Evolutionary conservation across 1,140 invertebrate genomes (phyloP).

Genomic region (Drosophila insularis): DNA sequence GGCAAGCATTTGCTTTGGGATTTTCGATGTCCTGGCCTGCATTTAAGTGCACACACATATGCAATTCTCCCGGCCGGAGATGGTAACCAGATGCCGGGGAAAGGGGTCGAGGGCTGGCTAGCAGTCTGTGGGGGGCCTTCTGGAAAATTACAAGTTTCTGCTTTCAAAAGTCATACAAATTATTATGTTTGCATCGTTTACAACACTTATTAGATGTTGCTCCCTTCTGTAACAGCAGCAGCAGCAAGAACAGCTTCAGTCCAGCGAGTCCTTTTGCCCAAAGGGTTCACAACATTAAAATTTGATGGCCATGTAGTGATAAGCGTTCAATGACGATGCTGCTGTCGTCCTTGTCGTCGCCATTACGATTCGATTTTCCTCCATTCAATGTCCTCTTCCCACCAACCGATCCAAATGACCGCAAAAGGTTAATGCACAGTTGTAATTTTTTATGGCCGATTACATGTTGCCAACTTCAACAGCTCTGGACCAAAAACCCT

Average conservation of each 20-base stretch:
- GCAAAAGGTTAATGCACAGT: conserved; percentile 77
- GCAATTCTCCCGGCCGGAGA: not conserved
- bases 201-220: conserved; percentile 77
- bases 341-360: conserved; percentile 52
- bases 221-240: conserved; percentile 17
- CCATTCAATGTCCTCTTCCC: conserved; percentile 40
- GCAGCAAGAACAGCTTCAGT: not conserved
- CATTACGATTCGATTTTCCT: conserved; percentile 48
- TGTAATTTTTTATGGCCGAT: conserved; percentile 79
- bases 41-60: conserved; percentile 55
- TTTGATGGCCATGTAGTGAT: conserved; percentile 79
- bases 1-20: conserved; percentile 64
- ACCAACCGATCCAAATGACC: conserved; percentile 31
- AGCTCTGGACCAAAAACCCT: not conserved
- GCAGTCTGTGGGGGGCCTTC: conserved; percentile 22
- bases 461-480: conserved; percentile 66
- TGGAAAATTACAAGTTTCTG: conserved; percentile 80
- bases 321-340: conserved; percentile 71
- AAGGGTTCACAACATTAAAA: conserved; percentile 77
- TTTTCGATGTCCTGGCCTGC: conserved; percentile 62
- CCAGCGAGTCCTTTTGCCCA: conserved; percentile 31
- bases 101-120: too few species aligned
- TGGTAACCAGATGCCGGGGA: not conserved
- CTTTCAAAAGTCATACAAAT: conserved; percentile 80
- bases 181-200: conserved; percentile 80